phyloP scores from a whole-genome alignment of 2,888 invertebrate species.

The Eupithecia vulgata region DNA sequence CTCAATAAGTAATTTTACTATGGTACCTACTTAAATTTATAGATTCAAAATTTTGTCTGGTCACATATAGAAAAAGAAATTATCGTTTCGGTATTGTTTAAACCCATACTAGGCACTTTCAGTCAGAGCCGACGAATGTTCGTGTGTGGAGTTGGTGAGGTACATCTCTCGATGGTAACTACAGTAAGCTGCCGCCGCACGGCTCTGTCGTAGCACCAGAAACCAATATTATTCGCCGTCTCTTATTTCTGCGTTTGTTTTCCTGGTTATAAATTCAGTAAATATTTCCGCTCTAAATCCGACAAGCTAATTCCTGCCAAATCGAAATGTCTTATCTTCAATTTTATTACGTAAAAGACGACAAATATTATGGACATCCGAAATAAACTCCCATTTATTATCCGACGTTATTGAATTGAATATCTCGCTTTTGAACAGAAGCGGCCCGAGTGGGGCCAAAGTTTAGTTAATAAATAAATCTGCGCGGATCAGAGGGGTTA shows the following conservation, averaged over 20 bases:
- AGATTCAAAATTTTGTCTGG: too few species aligned
- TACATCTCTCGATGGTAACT: not conserved
- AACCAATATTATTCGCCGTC: not conserved
- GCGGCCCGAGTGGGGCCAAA: slow-evolving; percentile 43
- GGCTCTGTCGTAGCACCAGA: not conserved
- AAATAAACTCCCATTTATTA: slow-evolving; percentile 40
- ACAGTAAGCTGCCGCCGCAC: not conserved
- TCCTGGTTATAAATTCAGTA: slow-evolving; percentile 39
- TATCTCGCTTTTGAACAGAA: slow-evolving; percentile 41
- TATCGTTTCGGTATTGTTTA: too few species aligned
- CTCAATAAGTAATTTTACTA: too few species aligned
- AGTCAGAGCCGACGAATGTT: too few species aligned
- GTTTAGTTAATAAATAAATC: slow-evolving; percentile 49
- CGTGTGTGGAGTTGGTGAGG: too few species aligned
- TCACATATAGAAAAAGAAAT: too few species aligned
- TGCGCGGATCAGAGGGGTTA: slow-evolving; percentile 45
- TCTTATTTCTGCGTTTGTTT: slow-evolving; percentile 3
- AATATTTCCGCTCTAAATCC: slow-evolving; percentile 45
- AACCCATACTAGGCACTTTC: too few species aligned
- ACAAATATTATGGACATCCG: slow-evolving; percentile 21
- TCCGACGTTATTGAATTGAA: slow-evolving; percentile 41
- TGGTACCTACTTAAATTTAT: too few species aligned
- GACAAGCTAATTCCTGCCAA: slow-evolving; percentile 24
- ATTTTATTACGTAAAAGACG: slow-evolving; percentile 19
- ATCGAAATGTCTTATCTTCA: slow-evolving; percentile 12